A percentile compares a stretch with the other conserved stretches of the same genome.
Conservation (phyloP, 2,888 invertebrate species). For the Cataglyphis albicans region DNA sequence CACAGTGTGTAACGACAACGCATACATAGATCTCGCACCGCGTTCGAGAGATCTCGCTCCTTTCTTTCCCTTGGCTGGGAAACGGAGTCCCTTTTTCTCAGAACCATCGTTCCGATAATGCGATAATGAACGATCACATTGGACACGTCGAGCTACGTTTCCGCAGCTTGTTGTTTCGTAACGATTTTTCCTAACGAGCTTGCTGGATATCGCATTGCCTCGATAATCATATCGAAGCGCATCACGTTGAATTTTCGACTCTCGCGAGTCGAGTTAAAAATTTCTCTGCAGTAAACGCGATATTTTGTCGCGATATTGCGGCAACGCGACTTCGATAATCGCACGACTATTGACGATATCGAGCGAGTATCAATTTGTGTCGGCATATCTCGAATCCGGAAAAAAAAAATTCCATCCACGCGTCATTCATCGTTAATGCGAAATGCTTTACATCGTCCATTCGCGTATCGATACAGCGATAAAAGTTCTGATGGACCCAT, state of each 20-base stretch:
- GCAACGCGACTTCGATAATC: background rate
- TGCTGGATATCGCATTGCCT: slow-evolving; percentile 36
- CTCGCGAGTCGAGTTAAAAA: slow-evolving; percentile 31
- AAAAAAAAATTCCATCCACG: slow-evolving; percentile 1
- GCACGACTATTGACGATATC: slow-evolving; percentile 33
- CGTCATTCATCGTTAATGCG: slow-evolving; percentile 39
- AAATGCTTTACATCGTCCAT: slow-evolving; percentile 28
- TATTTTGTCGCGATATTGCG: slow-evolving; percentile 34
- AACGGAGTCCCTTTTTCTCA: background rate
- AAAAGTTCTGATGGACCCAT: slow-evolving; percentile 34
- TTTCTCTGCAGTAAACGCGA: slow-evolving; percentile 26
- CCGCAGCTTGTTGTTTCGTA: slow-evolving; percentile 17
- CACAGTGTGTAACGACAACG: slow-evolving; percentile 68
- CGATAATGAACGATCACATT: slow-evolving; percentile 36
- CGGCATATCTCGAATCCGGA: slow-evolving; percentile 13
- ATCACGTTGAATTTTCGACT: background rate
- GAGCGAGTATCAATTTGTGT: slow-evolving; percentile 33
- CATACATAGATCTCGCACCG: slow-evolving; percentile 49
- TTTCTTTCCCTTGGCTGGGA: background rate
- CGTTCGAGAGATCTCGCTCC: slow-evolving; percentile 21
- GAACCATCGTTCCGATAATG: slow-evolving; percentile 17
- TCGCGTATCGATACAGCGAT: slow-evolving; percentile 27
- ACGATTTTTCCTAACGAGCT: slow-evolving; percentile 47
- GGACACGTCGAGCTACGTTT: slow-evolving; percentile 30
- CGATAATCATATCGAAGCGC: slow-evolving; percentile 27